These are phyloP conservation scores for Poeciliopsis turneri DNA, from an alignment of 2,797 vertebrate genomes.

Conservation along the genomic window DNA sequence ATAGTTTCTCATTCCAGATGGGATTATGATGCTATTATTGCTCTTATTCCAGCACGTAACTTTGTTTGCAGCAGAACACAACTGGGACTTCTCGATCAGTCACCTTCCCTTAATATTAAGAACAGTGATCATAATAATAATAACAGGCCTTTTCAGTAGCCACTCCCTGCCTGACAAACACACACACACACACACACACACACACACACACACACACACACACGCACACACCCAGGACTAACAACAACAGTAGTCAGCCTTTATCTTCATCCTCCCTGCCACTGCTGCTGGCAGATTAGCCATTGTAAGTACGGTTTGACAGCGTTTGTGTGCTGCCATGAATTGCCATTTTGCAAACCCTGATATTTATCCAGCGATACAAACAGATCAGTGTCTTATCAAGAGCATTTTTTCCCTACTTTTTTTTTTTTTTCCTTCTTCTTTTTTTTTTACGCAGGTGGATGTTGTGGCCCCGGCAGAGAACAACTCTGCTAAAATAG, in stretches of 20 bases:
- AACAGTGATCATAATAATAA: conserved; percentile 3
- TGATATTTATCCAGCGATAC: conserved; percentile 32
- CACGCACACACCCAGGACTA: conserved; percentile 48
- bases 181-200: conserved; percentile 13
- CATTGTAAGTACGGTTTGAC: conserved; percentile 44
- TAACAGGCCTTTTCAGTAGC: conserved; percentile 64
- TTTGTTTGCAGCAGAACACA: conserved; percentile 75
- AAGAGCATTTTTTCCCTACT: conserved; percentile 3
- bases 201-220: conserved; percentile 10
- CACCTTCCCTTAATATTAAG: conserved; percentile 64
- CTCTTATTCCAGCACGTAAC: conserved; percentile 73
- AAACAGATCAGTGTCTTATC: conserved; percentile 33
- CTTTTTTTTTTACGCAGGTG: conserved; percentile 46
- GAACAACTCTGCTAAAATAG: conserved; percentile 65
- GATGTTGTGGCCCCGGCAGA: conserved; percentile 56
- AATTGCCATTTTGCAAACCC: conserved; percentile 26
- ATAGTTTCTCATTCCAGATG: conserved; percentile 77
- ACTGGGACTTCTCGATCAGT: conserved; percentile 77
- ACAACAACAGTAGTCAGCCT: conserved; percentile 61
- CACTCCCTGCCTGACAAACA: conserved; percentile 41
- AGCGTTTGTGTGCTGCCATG: conserved; percentile 31
- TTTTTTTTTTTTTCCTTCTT: too few species aligned
- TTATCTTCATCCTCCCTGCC: conserved; percentile 48
- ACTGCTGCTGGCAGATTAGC: conserved; percentile 49
- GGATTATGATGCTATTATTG: conserved; percentile 81